phyloP scores from a whole-genome alignment of 1,140 invertebrate species.

The Samia ricini region DNA sequence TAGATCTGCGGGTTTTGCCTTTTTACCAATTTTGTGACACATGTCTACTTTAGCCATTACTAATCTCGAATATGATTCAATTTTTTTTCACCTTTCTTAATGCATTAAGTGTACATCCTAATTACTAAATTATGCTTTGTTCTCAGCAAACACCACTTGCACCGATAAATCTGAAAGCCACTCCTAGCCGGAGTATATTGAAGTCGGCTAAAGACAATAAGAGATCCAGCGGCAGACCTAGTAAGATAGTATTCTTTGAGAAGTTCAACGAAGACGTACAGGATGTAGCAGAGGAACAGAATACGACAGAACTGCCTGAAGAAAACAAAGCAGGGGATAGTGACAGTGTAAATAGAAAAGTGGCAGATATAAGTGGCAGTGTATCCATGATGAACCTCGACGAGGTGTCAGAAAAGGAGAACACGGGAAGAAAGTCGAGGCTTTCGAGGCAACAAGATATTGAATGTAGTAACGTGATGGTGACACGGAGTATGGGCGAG shows the following conservation, averaged over 20 bases:
- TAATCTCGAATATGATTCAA: too few relatives aligned
- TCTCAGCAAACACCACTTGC: conserved; percentile 43
- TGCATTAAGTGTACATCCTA: too few relatives aligned
- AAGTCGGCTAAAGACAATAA: conserved; percentile 33
- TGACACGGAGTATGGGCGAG: conserved; percentile 48
- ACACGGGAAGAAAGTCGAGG: conserved; percentile 29
- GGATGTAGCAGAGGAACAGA: conserved; percentile 10
- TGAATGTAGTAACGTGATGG: conserved; percentile 34
- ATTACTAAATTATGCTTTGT: too few relatives aligned
- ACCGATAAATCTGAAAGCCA: conserved; percentile 47
- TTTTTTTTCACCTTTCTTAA: too few relatives aligned
- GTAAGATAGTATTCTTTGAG: conserved; percentile 55
- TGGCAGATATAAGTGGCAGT: background rate
- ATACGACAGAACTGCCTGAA: background rate
- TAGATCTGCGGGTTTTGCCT: too few relatives aligned
- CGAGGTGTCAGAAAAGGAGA: conserved; percentile 27
- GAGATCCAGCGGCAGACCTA: conserved; percentile 42
- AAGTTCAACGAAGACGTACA: conserved; percentile 29
- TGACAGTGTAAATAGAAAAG: background rate
- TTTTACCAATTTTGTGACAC: too few relatives aligned
- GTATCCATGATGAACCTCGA: background rate
- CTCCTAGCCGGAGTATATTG: conserved; percentile 55
- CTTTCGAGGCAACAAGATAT: conserved; percentile 42
- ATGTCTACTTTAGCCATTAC: too few relatives aligned
- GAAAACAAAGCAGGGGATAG: background rate